Evolutionary conservation across 2,888 invertebrate genomes (phyloP), one percentile per base, ranked within the genome.

Genomic region (Dendrolimus pini): DNA sequence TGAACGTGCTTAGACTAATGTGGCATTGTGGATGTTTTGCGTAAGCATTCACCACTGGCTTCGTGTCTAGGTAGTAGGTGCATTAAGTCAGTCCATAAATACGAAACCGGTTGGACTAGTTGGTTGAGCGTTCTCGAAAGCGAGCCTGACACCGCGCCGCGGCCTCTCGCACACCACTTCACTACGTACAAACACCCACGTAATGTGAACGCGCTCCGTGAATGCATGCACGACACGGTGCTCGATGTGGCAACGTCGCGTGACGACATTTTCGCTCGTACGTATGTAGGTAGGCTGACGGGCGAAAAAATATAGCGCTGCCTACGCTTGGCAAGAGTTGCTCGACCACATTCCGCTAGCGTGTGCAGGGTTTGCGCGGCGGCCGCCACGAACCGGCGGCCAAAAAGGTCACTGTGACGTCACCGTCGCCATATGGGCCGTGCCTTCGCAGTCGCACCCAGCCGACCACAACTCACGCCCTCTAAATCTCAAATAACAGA

Each of bases 261-360:
- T 91, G 92, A 92, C 91, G 92, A 91, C 91, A 92, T 91, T 90
- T 91, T 91, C 88, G 91, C 90, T 87, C 82, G 82, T 86, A 86
- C 84, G 89, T 87, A 85, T 84, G 84, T 88, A 87, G 85, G 85
- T 85, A 84, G 83, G 84, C 80, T 81, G 81, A 69, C 81, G 75
- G 78, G 83, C 85, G 85, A 89, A 89, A 88, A 88, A 89, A 87
- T 86, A 87, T 80, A 85, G 79, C 82, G 83, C 82, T 82, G 84
- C 86, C 89, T 85, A 86, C 87, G 89, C 87, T 88, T 85, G 88
- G 88, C 88, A 85, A 80, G 30, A 88, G 85, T 82, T 70, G 86
- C 77, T 77, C 83, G 82, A 88, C 89, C 84, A 88, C 89, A 89
- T 89, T 89, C 89, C 89, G 85, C 69, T 83, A 84, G 85, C 84